A percentile compares a stretch with the other conserved stretches of the same genome.
These are phyloP conservation scores for Rhopilema esculentum DNA, from an alignment of 30 jellyfish, hydroid and myxozoan species.

Conservation along the genomic window DNA sequence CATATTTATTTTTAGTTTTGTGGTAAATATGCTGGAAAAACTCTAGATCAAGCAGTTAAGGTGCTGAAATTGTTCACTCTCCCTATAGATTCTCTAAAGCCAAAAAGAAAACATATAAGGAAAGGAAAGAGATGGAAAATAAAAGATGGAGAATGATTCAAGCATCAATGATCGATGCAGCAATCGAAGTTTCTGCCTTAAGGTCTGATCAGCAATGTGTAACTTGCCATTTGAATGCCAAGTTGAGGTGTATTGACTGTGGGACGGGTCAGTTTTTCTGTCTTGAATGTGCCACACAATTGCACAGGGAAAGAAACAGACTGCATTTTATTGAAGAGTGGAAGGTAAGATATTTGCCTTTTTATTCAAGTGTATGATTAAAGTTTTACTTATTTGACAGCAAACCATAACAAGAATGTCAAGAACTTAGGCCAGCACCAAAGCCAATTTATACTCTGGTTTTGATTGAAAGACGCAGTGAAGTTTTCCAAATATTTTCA, in stretches of 20 bases:
- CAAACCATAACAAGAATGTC: neutral
- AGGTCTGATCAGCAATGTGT: neutral
- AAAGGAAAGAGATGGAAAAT: neutral
- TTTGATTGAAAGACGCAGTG: neutral
- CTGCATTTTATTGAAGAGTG: slow-evolving; percentile 24
- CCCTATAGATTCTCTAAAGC: neutral
- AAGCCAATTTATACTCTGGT: neutral
- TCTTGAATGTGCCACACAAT: slow-evolving; percentile 6
- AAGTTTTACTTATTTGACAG: neutral
- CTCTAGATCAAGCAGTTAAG: neutral
- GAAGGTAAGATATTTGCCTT: slow-evolving; percentile 14
- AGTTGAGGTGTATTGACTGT: slow-evolving; percentile 25
- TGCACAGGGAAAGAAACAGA: slow-evolving; percentile 23
- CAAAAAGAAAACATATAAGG: neutral
- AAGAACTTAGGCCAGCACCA: neutral
- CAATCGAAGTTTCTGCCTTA: neutral
- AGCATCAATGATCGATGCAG: neutral
- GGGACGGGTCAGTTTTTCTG: slow-evolving; percentile 26
- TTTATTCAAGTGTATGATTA: neutral
- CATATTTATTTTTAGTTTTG: neutral
- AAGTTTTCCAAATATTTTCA: neutral
- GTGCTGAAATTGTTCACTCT: neutral
- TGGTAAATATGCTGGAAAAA: neutral
- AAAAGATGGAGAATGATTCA: neutral
- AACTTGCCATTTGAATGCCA: neutral